Percentiles rank a stretch among this genome's conserved stretches.
These are phyloP conservation scores for Bos taurus DNA, from an alignment of 2,113 vertebrate genomes.

Conservation along the genomic window ARS-UCD2.0 NC_037331.1:53246001-53246500, in stretches of 20 bases:
- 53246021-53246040: neutral
- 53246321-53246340: neutral
- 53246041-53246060: neutral
- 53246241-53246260: neutral
- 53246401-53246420: neutral
- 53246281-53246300: neutral
- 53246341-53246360: neutral
- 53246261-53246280: neutral
- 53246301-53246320: neutral
- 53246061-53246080: neutral
- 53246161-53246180: neutral
- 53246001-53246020: neutral
- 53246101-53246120: slow-evolving; percentile 1
- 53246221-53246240: neutral
- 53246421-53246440: neutral
- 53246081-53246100: neutral
- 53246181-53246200: slow-evolving; percentile 15
- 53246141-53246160: slow-evolving; percentile 21
- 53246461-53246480: neutral
- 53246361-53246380: neutral
- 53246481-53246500: neutral
- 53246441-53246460: neutral
- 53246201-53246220: neutral
- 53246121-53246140: slow-evolving; percentile 23
- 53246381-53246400: neutral